phyloP scores from a whole-genome alignment of 1,140 invertebrate genomes.

The Diorhabda elongata region DNA sequence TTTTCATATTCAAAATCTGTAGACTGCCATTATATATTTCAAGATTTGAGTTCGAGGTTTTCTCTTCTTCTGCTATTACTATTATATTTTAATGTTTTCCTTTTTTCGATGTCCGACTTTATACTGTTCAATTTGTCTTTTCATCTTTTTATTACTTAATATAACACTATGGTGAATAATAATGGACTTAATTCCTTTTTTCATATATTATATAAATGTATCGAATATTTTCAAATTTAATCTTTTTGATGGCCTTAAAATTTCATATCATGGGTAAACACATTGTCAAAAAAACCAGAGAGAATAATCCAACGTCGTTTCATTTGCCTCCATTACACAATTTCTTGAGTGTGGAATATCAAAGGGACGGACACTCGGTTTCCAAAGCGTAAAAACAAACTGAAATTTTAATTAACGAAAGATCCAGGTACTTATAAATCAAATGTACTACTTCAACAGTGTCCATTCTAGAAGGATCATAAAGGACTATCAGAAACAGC shows the following conservation, averaged over 20 bases:
- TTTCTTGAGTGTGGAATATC: conserved; percentile 17
- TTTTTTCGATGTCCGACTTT: no score
- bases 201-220: no score
- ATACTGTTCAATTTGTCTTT: no score
- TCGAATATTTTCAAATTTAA: neutral
- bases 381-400: conserved; percentile 34
- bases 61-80: no score
- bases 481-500: conserved; percentile 29
- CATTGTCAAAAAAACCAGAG: neutral
- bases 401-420: conserved; percentile 41
- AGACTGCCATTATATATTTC: no score
- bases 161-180: no score
- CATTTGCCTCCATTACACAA: neutral
- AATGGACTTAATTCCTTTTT: no score
- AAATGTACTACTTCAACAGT: conserved; percentile 30
- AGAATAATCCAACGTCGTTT: neutral
- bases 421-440: conserved; percentile 41
- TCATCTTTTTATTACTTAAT: no score
- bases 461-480: conserved; percentile 35
- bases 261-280: neutral
- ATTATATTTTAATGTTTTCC: no score
- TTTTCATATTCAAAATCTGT: no score
- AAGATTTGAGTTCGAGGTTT: no score
- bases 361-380: conserved; percentile 18
- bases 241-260: neutral